Evolutionary conservation across 2,113 vertebrate genomes (phyloP).

Genomic region (Brachyhypopomus occidentalis): DNA sequence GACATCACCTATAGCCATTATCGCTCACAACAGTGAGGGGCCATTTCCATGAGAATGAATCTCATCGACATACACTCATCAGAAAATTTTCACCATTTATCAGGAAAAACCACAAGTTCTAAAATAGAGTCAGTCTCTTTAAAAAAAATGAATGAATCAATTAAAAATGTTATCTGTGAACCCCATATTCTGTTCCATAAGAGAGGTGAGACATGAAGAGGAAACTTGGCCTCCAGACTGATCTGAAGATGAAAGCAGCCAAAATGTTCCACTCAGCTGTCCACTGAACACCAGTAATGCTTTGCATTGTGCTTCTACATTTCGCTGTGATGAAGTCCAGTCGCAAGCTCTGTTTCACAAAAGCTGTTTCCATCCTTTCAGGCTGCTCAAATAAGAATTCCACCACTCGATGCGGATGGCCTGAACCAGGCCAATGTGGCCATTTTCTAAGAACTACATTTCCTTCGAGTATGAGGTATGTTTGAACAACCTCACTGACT

Average conservation of each 20-base stretch:
- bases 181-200: conserved; percentile 62
- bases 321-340: conserved; percentile 22
- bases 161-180: conserved; percentile 53
- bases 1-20: not conserved
- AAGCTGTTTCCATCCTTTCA: conserved; percentile 7
- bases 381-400: conserved; percentile 7
- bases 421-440: not conserved
- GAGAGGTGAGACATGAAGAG: conserved; percentile 55
- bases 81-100: not conserved
- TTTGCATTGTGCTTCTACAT: conserved; percentile 9
- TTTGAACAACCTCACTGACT: not conserved
- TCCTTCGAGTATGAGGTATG: not conserved
- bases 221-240: conserved; percentile 63
- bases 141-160: not conserved
- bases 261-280: conserved; percentile 48
- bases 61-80: not conserved
- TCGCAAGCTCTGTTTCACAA: conserved; percentile 2
- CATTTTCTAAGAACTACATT: not conserved
- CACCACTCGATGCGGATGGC: conserved; percentile 3
- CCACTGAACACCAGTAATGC: conserved; percentile 25
- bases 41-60: too few species aligned
- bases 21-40: not conserved
- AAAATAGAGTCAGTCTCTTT: not conserved
- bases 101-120: not conserved
- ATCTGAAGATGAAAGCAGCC: conserved; percentile 25